phyloP scores from a whole-genome alignment of 2,113 vertebrate genomes.

The Ameiurus melas region DNA sequence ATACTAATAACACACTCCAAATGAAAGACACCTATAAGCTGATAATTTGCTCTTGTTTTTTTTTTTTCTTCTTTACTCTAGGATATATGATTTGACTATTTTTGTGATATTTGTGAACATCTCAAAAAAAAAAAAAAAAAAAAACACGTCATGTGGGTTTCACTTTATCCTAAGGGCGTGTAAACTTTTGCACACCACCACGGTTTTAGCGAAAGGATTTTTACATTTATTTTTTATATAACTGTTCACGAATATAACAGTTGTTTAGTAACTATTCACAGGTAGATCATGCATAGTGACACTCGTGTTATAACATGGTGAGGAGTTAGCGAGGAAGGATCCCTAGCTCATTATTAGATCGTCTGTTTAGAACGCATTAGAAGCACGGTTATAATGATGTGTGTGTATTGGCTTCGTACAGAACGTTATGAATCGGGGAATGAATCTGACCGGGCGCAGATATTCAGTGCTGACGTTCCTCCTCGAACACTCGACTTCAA shows the following conservation, averaged over 20 bases:
- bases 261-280: not conserved
- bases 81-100: not conserved
- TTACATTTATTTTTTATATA: not conserved
- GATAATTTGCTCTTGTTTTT: too few species aligned
- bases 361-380: not conserved
- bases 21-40: too few species aligned
- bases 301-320: not conserved
- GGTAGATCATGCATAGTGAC: not conserved
- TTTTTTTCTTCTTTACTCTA: not conserved
- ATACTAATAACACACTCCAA: too few species aligned
- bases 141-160: not conserved
- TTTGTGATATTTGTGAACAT: not conserved
- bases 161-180: not conserved
- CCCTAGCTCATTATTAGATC: not conserved
- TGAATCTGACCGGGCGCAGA: not conserved
- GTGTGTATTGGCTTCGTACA: not conserved
- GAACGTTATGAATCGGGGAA: not conserved
- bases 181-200: not conserved
- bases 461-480: not conserved
- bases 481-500: not conserved
- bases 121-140: too few species aligned
- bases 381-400: not conserved
- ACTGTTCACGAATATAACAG: not conserved
- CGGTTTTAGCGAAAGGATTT: not conserved
- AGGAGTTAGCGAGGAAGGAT: not conserved